Percentiles rank a stretch among this genome's conserved stretches.
Conservation (phyloP, 2,113 vertebrate genomes). For the Choloepus hoffmanni region DNA sequence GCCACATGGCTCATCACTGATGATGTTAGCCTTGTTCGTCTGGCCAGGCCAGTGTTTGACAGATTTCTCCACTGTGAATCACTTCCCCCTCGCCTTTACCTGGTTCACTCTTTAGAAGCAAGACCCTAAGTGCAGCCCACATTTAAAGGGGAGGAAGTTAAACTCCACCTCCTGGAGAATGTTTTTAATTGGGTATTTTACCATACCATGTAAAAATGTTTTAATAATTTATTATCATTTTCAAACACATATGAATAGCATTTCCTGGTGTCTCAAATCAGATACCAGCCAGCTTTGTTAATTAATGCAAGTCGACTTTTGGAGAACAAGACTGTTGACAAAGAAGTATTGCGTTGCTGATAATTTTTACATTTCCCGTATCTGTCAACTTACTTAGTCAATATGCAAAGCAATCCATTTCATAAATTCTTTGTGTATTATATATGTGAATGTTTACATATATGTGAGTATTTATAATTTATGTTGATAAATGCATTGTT, state of each 20-base stretch:
- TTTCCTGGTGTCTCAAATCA: slow-evolving; percentile 22
- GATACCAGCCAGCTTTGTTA: not conserved
- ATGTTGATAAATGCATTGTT: not conserved
- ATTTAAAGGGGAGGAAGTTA: not conserved
- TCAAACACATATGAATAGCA: not conserved
- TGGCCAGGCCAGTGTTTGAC: not conserved
- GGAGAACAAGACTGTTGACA: not conserved
- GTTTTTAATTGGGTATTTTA: slow-evolving; percentile 15
- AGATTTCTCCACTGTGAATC: not conserved
- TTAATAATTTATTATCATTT: not conserved
- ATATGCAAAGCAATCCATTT: too few relatives aligned
- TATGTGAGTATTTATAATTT: not conserved
- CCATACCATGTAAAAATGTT: not conserved
- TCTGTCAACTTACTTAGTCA: not conserved
- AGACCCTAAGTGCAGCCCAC: too few relatives aligned
- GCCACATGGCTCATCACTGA: too few relatives aligned
- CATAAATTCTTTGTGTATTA: not conserved
- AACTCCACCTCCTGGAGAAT: not conserved
- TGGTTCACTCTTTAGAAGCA: not conserved
- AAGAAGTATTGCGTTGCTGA: not conserved
- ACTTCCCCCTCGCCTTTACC: not conserved
- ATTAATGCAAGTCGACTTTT: not conserved
- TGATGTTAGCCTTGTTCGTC: not conserved
- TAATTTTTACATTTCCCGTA: not conserved
- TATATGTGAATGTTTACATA: not conserved